Evolutionary conservation across 2,113 vertebrate species (phyloP), one percentile per base, ranked within the genome.

Genomic region (Carassius gibelio): DNA sequence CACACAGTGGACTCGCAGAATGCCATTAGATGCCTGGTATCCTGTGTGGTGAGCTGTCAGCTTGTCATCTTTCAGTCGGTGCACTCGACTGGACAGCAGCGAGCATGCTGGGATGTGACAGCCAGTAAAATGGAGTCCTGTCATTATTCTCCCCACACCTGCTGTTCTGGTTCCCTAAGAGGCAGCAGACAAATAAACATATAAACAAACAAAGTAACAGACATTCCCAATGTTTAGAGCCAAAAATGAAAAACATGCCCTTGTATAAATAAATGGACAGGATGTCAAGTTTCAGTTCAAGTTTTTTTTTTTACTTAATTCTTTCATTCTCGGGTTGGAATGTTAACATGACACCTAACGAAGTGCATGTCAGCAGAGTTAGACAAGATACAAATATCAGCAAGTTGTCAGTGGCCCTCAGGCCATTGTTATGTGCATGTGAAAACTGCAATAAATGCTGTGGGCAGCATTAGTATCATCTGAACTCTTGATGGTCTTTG

Each of bases 51-150:
- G 34, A 75, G 68, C 84, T 89, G 88, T 90, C 89, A 88, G 88
- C 83, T 84, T 87, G 88, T 89, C 89, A 90, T 89, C 84, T 88
- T 75, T 87, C 80, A 80, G 80, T 89, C 80, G 85, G 78, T 86
- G 62, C 89, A 86, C 87, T 86, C 68, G 87, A 88, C 87, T 89
- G 87, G 89, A 89, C 88, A 86, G 88, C 86, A 21, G 81, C 66
- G 48, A 76, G 84, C 88, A 89, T 89, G 88, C 88, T 89, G 88
- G 88, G 88, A 84, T 78, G 81, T 84, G 89, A 85, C 87, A 88
- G 80, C 75, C 75, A 84, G 83, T 84, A 88, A 90, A 90, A 90
- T 87, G 83, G 83, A 87, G 87, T 82, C 86, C 87, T 76, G 86
- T 90, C 89, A 88, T 87, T 89, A 86, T 77, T 86, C 74, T 82